Conservation (phyloP, 2,888 invertebrate genomes). For the Mystacides longicornis region DNA sequence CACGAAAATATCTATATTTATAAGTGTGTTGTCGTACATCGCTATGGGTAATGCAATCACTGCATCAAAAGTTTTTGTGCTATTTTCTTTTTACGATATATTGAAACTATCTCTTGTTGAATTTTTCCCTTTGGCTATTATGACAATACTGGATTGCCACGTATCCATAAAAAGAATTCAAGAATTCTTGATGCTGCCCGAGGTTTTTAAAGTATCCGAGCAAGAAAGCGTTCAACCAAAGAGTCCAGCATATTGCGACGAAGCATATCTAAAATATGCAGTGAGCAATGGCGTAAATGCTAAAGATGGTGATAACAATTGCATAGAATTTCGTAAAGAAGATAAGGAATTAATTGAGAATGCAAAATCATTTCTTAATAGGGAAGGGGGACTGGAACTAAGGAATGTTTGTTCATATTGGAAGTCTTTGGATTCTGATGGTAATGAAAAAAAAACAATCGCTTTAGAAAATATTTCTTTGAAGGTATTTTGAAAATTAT, state of each 20-base stretch:
- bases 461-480: conserved; percentile 45
- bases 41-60: conserved; percentile 58
- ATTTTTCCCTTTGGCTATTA: conserved; percentile 72
- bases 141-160: conserved; percentile 66
- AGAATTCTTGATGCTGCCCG: conserved; percentile 50
- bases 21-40: conserved; percentile 64
- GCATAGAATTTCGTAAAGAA: not conserved
- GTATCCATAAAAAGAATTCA: conserved; percentile 68
- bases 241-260: not conserved
- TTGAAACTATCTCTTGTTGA: conserved; percentile 71
- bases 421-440: conserved; percentile 5
- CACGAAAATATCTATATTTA: conserved; percentile 69
- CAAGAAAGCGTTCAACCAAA: not conserved
- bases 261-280: not conserved
- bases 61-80: conserved; percentile 70
- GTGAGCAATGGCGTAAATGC: not conserved
- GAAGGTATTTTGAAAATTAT: conserved; percentile 32
- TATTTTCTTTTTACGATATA: conserved; percentile 75
- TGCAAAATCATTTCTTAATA: not conserved
- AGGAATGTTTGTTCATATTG: conserved; percentile 14
- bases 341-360: not conserved
- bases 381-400: conserved; percentile 1
- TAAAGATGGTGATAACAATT: conserved; percentile 23
- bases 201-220: conserved; percentile 28
- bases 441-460: conserved; percentile 9